These are phyloP conservation scores for Lepidotrigona ventralis DNA, from an alignment of 1,140 invertebrate genomes.

Conservation along the genomic window DNA sequence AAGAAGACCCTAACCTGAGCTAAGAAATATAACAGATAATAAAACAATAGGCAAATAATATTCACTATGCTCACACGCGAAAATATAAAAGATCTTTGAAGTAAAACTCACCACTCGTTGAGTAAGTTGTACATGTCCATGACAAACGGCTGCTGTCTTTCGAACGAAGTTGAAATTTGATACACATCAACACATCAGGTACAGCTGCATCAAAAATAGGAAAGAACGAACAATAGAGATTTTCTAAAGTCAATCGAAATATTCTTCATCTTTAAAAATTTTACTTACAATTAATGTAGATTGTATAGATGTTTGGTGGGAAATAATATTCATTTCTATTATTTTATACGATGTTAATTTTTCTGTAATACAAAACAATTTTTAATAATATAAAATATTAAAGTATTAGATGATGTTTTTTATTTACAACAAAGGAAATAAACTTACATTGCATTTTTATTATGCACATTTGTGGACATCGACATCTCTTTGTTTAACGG, in stretches of 20 bases:
- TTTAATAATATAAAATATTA: not conserved
- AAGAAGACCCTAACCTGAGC: not conserved
- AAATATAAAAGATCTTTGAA: not conserved
- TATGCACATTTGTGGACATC: not conserved
- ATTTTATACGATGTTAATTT: not conserved
- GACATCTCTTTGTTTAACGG: not conserved
- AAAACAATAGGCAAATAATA: not conserved
- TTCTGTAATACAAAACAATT: not conserved
- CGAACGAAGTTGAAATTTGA: not conserved
- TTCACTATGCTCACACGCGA: constrained; percentile 4
- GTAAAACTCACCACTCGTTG: not conserved
- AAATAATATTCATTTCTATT: not conserved
- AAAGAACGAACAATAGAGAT: not conserved
- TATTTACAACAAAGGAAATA: not conserved
- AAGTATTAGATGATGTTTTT: not conserved
- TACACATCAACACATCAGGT: not conserved
- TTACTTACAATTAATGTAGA: not conserved
- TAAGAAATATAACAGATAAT: not conserved
- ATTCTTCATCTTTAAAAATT: not conserved
- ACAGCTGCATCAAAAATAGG: not conserved
- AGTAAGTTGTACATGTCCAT: not conserved
- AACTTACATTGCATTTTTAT: not conserved
- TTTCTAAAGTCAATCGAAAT: not conserved
- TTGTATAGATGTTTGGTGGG: not conserved
- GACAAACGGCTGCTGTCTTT: not conserved